Evolutionary conservation across 2,888 invertebrate species (phyloP).

Genomic region (Xestoiulus laeticollis): DNA sequence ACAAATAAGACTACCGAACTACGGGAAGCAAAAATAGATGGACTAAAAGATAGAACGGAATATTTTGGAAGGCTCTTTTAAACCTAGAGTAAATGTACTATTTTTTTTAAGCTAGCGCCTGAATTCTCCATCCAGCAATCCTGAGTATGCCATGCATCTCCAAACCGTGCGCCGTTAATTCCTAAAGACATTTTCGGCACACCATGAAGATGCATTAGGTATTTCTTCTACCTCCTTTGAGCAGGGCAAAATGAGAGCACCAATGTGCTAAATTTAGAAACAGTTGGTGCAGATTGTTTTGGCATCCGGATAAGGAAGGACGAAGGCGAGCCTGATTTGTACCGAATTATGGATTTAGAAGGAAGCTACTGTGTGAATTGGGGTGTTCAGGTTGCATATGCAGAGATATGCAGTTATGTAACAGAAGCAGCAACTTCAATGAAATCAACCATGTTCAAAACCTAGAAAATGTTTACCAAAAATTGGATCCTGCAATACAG

Average conservation of each 20-base stretch:
- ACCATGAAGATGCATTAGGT: neutral
- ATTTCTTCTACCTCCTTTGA: neutral
- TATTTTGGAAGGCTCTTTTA: neutral
- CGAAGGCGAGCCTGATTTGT: constrained; percentile 24
- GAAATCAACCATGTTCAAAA: neutral
- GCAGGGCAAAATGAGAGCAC: constrained; percentile 39
- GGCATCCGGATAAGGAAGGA: constrained; percentile 48
- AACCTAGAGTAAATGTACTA: neutral
- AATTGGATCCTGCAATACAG: too few relatives aligned
- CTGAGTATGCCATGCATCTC: neutral
- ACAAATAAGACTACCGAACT: too few relatives aligned
- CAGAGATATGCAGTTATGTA: neutral
- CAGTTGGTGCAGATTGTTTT: constrained; percentile 44
- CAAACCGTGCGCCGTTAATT: neutral
- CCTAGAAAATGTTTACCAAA: neutral
- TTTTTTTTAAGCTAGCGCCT: neutral
- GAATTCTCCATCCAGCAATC: neutral
- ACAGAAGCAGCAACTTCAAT: neutral
- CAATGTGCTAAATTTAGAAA: constrained; percentile 41
- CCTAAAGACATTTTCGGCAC: constrained; percentile 1
- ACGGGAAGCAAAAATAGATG: neutral
- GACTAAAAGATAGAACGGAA: neutral
- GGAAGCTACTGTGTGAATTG: constrained; percentile 2
- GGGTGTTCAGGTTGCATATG: neutral
- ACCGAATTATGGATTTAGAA: constrained; percentile 2